Base-by-base conservation (phyloP, 2,888 invertebrate species). In the Epirrhoe tristata region DNA sequence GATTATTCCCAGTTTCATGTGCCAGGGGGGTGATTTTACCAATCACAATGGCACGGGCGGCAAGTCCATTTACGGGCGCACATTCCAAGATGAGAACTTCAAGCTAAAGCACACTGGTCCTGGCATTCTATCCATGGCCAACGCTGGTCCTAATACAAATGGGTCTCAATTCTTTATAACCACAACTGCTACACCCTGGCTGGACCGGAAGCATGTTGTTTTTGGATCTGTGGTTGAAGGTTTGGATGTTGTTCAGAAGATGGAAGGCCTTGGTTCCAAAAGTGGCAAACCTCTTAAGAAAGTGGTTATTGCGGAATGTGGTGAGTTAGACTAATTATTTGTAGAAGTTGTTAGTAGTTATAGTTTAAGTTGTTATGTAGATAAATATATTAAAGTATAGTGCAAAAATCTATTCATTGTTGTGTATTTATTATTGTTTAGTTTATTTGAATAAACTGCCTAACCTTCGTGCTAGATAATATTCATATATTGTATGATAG, bases 131-230 rank as follows among this genome's bases (percentile, higher is more conserved):
- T 98, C 98, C 6, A 99, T 99, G 98, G 98, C 98, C 63, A 99
- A 99, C 89, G 97, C 98, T 81, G 99, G 99, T 24, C 97, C 98
- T 34, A 97, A 98, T 86, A 98, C 99, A 73, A 99, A 99, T 89
- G 99, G 99, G 61, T 98, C 98, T 70, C 99, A 99, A 90, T 99
- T 99, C 94, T 99, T 99, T 90, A 96, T 99, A 79, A 98, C 98
- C 72, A 98, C 98, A 73, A 97, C 96, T 48, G 97, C 98, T 86
- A 99, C 99, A 54, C 94, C 96, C 56, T 99, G 99, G 99, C 94
- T 99, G 82, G 98, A 99, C 83, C 96, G 96, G 83, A 98, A 98
- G 90, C 99, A 99, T 87, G 99, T 99, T 70, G 98, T 98, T 0
- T 99, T 99, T 88, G 99, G 99, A 58, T 92, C 95, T 76, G 98